Conservation (phyloP, 1,140 invertebrate genomes). For the Proctacanthus coquilletti region DNA sequence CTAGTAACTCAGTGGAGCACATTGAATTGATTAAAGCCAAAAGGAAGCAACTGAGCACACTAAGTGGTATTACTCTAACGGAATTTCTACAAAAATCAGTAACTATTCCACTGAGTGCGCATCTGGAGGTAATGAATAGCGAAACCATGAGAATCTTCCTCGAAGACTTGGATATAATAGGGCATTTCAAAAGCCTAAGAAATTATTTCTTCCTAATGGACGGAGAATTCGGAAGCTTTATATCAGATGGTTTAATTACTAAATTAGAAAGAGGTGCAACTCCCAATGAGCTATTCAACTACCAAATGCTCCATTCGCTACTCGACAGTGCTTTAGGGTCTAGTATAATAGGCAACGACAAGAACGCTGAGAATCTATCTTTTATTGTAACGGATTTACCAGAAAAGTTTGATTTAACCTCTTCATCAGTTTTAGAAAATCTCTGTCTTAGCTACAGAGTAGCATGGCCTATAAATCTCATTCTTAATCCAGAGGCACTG, state of each 20-base stretch:
- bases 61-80: slow-evolving; percentile 38
- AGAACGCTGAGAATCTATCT: slow-evolving; percentile 39
- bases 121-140: slow-evolving; percentile 49
- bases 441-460: slow-evolving; percentile 51
- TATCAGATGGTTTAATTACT: slow-evolving; percentile 47
- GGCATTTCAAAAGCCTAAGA: slow-evolving; percentile 50
- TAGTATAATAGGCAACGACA: slow-evolving; percentile 28
- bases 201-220: slow-evolving; percentile 62
- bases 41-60: slow-evolving; percentile 14
- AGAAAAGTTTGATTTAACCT: slow-evolving; percentile 38
- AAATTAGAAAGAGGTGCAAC: slow-evolving; percentile 42
- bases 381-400: slow-evolving; percentile 40
- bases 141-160: slow-evolving; percentile 54
- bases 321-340: slow-evolving; percentile 42
- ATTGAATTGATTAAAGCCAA: too few species aligned
- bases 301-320: slow-evolving; percentile 45
- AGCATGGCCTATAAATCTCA: slow-evolving; percentile 60
- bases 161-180: slow-evolving; percentile 44
- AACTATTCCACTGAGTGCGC: slow-evolving; percentile 45
- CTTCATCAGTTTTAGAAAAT: slow-evolving; percentile 46
- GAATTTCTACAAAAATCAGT: slow-evolving; percentile 50
- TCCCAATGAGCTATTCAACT: slow-evolving; percentile 51
- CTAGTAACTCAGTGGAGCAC: too few species aligned
- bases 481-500: slow-evolving; percentile 50
- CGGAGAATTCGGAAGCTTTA: slow-evolving; percentile 53